Conservation (phyloP, 2,113 vertebrate species). For the Channa argus region DNA sequence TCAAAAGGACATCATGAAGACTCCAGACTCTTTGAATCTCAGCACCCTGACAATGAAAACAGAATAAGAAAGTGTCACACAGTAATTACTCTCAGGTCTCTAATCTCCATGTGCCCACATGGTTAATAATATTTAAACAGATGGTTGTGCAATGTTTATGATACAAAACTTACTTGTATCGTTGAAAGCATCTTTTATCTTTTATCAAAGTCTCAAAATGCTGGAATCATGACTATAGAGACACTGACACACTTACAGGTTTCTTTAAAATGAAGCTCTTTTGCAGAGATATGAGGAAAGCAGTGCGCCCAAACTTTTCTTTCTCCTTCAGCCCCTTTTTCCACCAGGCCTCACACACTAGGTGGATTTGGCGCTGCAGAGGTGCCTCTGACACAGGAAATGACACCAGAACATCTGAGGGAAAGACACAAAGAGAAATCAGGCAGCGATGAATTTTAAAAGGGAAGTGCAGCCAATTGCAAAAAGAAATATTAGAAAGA, state of each 20-base stretch:
- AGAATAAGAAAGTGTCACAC: not conserved
- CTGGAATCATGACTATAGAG: no score
- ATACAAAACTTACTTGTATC: not conserved
- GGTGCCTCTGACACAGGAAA: conserved; percentile 82
- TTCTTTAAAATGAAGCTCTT: conserved; percentile 86
- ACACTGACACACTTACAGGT: conserved; percentile 73
- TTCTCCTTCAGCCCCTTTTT: conserved; percentile 88
- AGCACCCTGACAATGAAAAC: conserved; percentile 76
- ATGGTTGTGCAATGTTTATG: not conserved
- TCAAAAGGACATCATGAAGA: conserved; percentile 85
- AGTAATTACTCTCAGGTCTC: not conserved
- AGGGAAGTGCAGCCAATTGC: not conserved
- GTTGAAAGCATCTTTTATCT: not conserved
- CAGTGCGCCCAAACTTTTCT: conserved; percentile 89
- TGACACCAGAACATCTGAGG: conserved; percentile 84
- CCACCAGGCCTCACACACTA: conserved; percentile 91
- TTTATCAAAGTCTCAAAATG: no score
- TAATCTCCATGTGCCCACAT: not conserved
- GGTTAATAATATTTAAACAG: not conserved
- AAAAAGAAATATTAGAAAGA: not conserved
- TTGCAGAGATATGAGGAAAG: conserved; percentile 85
- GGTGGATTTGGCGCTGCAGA: conserved; percentile 80
- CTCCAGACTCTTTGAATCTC: conserved; percentile 88
- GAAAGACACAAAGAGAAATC: conserved; percentile 4
- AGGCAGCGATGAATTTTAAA: not conserved